Conservation (phyloP, 1,140 invertebrate genomes). For the Druon quercuslanigerum region DNA sequence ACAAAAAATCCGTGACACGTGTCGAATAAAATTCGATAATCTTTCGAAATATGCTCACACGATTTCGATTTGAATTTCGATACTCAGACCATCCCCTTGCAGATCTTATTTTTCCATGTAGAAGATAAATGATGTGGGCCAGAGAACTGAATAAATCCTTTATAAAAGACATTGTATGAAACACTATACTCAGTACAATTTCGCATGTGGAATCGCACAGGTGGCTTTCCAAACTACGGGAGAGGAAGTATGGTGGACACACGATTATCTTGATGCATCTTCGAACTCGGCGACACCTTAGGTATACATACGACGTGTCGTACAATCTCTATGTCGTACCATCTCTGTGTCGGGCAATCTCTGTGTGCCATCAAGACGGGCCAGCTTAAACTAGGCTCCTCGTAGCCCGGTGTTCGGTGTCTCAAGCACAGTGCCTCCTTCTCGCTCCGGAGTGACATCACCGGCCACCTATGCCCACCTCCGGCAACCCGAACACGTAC, state of each 20-base stretch:
- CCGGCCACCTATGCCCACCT: conserved; percentile 67
- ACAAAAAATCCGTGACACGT: no score
- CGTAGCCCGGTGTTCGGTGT: conserved; percentile 62
- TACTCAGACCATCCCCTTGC: no score
- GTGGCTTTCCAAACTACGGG: not conserved
- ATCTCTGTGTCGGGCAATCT: conserved; percentile 61
- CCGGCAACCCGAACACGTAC: conserved; percentile 66
- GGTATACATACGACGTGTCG: conserved; percentile 56
- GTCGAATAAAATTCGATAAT: no score
- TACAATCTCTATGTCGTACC: conserved; percentile 52
- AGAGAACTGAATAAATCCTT: no score
- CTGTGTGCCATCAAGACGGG: conserved; percentile 70
- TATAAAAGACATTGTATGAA: no score
- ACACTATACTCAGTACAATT: not conserved
- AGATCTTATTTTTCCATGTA: no score
- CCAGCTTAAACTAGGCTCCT: conserved; percentile 65
- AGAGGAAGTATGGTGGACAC: conserved; percentile 4
- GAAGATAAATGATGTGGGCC: no score
- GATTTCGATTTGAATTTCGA: no score
- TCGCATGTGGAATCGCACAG: conserved; percentile 3
- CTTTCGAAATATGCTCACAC: no score
- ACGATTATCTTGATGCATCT: conserved; percentile 28
- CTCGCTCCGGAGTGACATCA: conserved; percentile 67
- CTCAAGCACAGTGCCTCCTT: conserved; percentile 50
- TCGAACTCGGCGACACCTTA: conserved; percentile 50